These are phyloP conservation scores for Smittia aterrima DNA, from an alignment of 2,888 invertebrate genomes.

Conservation along the genomic window DNA sequence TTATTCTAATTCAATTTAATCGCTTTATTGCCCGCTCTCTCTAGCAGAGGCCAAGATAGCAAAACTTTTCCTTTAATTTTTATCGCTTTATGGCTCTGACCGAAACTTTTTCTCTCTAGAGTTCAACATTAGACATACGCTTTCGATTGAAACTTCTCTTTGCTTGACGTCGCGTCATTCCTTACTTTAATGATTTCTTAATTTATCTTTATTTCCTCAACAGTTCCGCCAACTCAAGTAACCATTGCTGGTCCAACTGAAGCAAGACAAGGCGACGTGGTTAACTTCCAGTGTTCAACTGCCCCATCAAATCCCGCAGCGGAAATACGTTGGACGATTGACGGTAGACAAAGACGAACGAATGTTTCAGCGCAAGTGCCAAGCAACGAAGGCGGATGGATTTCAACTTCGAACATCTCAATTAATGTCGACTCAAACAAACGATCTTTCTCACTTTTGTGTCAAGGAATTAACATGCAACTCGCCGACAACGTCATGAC, in stretches of 20 bases:
- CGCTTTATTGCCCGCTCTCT: not conserved
- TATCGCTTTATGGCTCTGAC: constrained; percentile 14
- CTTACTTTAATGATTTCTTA: not conserved
- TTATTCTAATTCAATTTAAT: constrained; percentile 27
- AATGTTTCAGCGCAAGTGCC: constrained; percentile 69
- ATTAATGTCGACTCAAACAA: constrained; percentile 75
- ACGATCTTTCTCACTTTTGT: constrained; percentile 79
- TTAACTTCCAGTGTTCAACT: constrained; percentile 83
- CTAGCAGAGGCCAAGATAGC: not conserved
- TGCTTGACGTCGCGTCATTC: constrained; percentile 32
- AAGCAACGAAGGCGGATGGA: constrained; percentile 82
- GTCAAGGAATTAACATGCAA: constrained; percentile 86
- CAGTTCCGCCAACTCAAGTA: constrained; percentile 89
- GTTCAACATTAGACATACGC: too few species aligned
- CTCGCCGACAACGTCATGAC: constrained; percentile 87
- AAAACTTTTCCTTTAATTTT: constrained; percentile 2
- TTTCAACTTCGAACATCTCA: constrained; percentile 85
- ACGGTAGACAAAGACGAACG: constrained; percentile 72
- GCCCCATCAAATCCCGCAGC: constrained; percentile 88
- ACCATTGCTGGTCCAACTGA: constrained; percentile 84
- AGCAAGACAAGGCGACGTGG: constrained; percentile 83
- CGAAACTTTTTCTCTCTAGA: not conserved
- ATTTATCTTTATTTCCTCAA: not conserved
- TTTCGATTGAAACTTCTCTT: too few species aligned
- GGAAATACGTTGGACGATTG: constrained; percentile 83